Evolutionary conservation across 1,140 invertebrate genomes (phyloP).

Genomic region (Spodoptera litura): DNA sequence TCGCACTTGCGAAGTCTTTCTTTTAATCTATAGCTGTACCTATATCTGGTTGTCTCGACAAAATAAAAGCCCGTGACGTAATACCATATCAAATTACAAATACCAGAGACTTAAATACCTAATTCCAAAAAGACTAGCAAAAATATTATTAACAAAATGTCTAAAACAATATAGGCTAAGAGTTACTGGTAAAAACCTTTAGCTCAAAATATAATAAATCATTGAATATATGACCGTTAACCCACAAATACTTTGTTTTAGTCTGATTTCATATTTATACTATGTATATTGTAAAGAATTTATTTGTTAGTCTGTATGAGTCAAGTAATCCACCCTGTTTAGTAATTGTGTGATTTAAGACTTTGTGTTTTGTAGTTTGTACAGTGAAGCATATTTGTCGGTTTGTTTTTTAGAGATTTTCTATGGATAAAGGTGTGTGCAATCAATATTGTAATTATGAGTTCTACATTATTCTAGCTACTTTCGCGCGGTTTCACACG

Average conservation of each 20-base stretch:
- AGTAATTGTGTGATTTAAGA: background rate
- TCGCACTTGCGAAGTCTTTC: no score
- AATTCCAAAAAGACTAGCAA: no score
- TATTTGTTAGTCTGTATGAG: background rate
- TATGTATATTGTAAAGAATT: constrained; percentile 2
- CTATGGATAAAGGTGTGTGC: background rate
- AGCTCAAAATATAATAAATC: constrained; percentile 6
- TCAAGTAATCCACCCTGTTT: constrained; percentile 6
- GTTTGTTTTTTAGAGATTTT: background rate
- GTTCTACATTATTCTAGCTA: no score
- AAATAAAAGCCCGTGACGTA: no score
- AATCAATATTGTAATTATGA: no score
- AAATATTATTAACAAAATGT: constrained; percentile 1
- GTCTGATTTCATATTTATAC: constrained; percentile 12
- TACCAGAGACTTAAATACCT: background rate
- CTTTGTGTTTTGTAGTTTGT: background rate
- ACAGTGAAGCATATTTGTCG: background rate
- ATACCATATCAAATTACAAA: no score
- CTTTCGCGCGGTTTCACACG: no score
- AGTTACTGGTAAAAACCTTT: constrained; percentile 15
- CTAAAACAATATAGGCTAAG: background rate
- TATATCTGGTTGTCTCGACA: no score
- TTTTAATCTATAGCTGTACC: no score
- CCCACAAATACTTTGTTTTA: constrained; percentile 14
- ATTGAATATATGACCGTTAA: background rate